Evolutionary conservation across 23 tunicate genomes (phyloP).

Genomic region (Botrylloides violaceus): DNA sequence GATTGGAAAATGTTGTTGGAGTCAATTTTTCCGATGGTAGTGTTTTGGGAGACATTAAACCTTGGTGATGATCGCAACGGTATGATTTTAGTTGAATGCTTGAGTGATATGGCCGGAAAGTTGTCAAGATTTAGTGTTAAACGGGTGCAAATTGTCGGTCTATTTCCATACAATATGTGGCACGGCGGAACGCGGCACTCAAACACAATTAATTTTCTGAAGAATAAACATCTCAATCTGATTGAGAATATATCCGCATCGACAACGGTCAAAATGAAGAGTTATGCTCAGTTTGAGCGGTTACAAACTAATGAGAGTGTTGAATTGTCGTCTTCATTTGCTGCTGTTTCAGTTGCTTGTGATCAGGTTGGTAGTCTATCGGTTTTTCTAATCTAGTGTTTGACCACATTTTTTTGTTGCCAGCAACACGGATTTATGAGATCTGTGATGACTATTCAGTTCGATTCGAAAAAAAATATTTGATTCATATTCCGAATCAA

Average conservation of each 20-base stretch:
- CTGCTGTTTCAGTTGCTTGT: background rate
- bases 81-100: background rate
- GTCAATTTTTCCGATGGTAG: background rate
- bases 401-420: no score
- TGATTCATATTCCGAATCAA: no score
- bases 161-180: background rate
- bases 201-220: background rate
- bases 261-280: background rate
- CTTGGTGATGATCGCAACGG: background rate
- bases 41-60: background rate
- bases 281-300: background rate
- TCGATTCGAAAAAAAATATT: no score
- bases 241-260: background rate
- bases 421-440: no score
- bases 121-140: background rate
- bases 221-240: background rate
- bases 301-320: background rate
- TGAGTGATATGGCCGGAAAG: background rate
- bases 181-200: background rate
- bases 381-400: no score
- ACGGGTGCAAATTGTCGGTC: background rate
- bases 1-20: background rate
- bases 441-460: no score
- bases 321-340: background rate
- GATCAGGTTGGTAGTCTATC: background rate